Evolutionary conservation across 2,113 vertebrate species (phyloP).

Genomic region (Petroica traversi): DNA sequence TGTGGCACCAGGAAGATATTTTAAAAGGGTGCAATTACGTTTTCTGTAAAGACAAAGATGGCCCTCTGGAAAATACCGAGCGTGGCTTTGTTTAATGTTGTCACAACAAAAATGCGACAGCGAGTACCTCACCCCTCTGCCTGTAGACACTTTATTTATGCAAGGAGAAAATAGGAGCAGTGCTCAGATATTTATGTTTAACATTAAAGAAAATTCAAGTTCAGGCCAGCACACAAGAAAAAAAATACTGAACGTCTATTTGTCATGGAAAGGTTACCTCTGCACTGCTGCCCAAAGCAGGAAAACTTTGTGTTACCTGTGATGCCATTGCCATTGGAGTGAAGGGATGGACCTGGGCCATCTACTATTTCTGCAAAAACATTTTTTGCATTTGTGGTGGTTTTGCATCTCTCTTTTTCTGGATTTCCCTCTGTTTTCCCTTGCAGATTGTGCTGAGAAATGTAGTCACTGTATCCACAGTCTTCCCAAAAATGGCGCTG

Average conservation of each 20-base stretch:
- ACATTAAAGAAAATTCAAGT: not conserved
- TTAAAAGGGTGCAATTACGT: not conserved
- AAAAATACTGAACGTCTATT: slow-evolving; percentile 17
- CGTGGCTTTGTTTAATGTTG: not conserved
- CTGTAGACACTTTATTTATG: not conserved
- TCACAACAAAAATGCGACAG: not conserved
- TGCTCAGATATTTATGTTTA: not conserved
- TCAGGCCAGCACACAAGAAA: not conserved
- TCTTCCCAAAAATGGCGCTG: not conserved
- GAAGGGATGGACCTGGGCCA: not conserved
- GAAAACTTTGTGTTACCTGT: not conserved
- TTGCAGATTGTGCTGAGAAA: not conserved
- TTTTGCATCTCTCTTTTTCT: not conserved
- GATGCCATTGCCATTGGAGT: not conserved
- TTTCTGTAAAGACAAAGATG: not conserved
- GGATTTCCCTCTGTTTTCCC: not conserved
- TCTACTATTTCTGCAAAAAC: not conserved
- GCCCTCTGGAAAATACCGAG: not conserved
- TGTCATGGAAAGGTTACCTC: not conserved
- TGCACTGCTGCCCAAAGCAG: not conserved
- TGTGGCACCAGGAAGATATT: not conserved
- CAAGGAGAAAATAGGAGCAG: not conserved
- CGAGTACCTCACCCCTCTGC: not conserved
- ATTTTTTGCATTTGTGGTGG: not conserved
- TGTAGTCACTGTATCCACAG: fast-evolving